These are phyloP conservation scores for Tupaia chinensis DNA, from an alignment of 2,113 vertebrate species.

Conservation along the genomic window DNA sequence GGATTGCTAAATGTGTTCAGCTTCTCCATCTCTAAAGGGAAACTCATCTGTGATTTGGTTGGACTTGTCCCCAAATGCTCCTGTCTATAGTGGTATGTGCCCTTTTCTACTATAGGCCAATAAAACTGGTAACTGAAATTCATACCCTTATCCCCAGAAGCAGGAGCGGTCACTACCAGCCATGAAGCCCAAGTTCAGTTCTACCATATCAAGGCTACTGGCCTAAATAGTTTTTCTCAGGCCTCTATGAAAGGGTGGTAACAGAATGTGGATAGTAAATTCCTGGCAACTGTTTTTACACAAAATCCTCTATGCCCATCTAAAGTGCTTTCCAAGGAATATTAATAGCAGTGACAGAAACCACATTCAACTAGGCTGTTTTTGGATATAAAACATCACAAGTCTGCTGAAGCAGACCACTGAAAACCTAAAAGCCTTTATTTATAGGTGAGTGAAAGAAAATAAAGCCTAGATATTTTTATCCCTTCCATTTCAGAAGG, in stretches of 20 bases:
- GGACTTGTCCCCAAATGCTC: background rate
- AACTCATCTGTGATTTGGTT: background rate
- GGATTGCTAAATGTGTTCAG: background rate
- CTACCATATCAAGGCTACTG: constrained; percentile 19
- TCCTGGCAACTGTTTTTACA: constrained; percentile 19
- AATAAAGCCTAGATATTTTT: constrained; percentile 62
- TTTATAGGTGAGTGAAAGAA: constrained; percentile 59
- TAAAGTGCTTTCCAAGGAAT: constrained; percentile 39
- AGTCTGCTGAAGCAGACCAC: constrained; percentile 39
- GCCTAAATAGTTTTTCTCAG: background rate
- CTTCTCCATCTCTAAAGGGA: constrained; percentile 27
- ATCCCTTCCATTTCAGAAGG: constrained; percentile 50
- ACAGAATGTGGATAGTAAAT: constrained; percentile 21
- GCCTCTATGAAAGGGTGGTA: constrained; percentile 4
- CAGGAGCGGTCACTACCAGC: background rate
- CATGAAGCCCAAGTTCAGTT: background rate
- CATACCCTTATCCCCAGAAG: background rate
- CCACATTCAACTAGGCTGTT: constrained; percentile 56
- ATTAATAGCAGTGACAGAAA: constrained; percentile 56
- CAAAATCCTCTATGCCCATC: background rate
- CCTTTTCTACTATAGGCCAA: background rate
- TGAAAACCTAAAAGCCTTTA: constrained; percentile 57
- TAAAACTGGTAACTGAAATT: constrained; percentile 26
- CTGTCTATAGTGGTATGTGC: background rate
- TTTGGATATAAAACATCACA: constrained; percentile 52